Evolutionary conservation across 2,113 vertebrate genomes (phyloP).

Genomic region (Sylvietta virens): DNA sequence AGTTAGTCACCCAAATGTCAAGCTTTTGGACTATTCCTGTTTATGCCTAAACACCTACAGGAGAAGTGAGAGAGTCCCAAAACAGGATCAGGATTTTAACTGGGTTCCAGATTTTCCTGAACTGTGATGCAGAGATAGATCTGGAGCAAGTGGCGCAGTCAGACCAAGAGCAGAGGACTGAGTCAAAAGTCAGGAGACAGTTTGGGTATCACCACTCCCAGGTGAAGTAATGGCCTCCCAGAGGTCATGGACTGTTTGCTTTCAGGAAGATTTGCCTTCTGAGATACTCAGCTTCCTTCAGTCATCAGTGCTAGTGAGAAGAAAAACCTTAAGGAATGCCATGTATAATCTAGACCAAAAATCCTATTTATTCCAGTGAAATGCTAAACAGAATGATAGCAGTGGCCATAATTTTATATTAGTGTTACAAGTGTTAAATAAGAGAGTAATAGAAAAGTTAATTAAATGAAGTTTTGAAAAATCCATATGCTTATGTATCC

Average conservation of each 20-base stretch:
- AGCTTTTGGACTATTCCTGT: neutral
- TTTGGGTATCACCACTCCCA: neutral
- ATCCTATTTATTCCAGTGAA: neutral
- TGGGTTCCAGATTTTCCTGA: neutral
- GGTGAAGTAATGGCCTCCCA: neutral
- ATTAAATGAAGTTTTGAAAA: neutral
- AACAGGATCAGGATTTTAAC: neutral
- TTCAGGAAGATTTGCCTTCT: neutral
- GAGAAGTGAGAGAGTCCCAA: neutral
- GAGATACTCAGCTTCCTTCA: neutral
- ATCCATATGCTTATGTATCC: neutral
- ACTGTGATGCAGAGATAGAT: neutral
- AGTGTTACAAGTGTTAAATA: neutral
- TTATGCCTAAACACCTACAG: neutral
- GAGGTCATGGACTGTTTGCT: neutral
- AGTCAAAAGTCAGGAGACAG: neutral
- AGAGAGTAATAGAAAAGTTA: neutral
- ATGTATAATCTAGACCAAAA: neutral
- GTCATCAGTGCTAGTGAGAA: neutral
- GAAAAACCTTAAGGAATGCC: neutral
- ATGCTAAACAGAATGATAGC: neutral
- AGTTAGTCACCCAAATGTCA: neutral
- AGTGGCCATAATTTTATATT: neutral
- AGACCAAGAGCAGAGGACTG: neutral
- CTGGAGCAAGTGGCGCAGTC: accelerated